A percentile compares a stretch with the other conserved stretches of the same genome.
Conservation (phyloP, 1,140 invertebrate species). For the Ylistrum balloti region DNA sequence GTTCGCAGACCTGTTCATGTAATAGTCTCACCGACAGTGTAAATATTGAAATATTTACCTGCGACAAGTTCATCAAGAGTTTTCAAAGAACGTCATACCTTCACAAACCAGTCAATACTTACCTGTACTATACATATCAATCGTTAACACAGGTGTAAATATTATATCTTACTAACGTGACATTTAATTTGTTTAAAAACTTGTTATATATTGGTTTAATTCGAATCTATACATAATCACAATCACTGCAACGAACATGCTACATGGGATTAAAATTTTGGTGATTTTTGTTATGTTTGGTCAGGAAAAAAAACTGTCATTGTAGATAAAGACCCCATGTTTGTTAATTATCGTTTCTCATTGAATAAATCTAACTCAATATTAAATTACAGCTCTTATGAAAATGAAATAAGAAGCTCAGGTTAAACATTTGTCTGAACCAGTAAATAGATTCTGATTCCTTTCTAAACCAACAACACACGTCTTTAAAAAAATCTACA, state of each 20-base stretch:
- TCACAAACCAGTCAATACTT: background rate
- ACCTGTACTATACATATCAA: background rate
- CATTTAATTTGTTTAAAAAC: background rate
- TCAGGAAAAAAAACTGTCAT: too few relatives aligned
- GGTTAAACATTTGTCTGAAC: too few relatives aligned
- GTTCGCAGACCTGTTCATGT: background rate
- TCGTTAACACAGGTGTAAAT: background rate
- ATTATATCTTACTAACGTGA: background rate
- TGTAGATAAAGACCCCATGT: too few relatives aligned
- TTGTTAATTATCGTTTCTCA: too few relatives aligned
- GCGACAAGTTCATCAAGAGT: background rate
- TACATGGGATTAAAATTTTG: background rate
- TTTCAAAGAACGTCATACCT: slow-evolving; percentile 23
- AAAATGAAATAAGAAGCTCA: too few relatives aligned
- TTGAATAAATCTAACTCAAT: too few relatives aligned
- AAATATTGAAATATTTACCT: slow-evolving; percentile 30
- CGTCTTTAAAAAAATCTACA: too few relatives aligned
- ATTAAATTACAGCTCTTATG: too few relatives aligned
- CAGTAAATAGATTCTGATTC: too few relatives aligned
- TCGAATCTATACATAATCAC: background rate
- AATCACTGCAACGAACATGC: background rate
- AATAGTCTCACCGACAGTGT: background rate
- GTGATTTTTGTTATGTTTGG: too few relatives aligned
- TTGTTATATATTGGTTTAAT: background rate
- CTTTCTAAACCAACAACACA: too few relatives aligned